Conservation (phyloP, 2,113 vertebrate species). For the Spermophilus dauricus region DNA sequence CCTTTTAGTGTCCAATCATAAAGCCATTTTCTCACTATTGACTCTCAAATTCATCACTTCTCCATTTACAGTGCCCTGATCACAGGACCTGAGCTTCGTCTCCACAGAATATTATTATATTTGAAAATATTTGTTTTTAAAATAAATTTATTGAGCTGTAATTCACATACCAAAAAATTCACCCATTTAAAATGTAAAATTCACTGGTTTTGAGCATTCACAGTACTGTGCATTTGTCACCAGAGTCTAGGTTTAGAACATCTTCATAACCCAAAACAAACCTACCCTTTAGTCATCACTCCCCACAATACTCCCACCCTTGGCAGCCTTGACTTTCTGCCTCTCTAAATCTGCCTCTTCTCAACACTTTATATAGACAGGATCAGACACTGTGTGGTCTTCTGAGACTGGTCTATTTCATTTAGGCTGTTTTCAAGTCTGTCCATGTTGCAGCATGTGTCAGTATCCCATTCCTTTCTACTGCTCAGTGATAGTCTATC, state of each 20-base stretch:
- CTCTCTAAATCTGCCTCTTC: neutral
- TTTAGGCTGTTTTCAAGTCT: neutral
- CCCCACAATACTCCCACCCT: neutral
- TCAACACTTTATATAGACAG: neutral
- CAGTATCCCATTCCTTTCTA: neutral
- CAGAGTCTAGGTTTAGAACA: neutral
- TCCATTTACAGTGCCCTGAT: neutral
- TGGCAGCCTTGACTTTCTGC: neutral
- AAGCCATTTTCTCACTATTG: neutral
- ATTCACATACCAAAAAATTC: neutral
- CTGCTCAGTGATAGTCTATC: neutral
- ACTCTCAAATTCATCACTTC: neutral
- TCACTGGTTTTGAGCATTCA: neutral
- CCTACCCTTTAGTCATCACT: neutral
- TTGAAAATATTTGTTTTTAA: neutral
- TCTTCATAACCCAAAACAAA: neutral
- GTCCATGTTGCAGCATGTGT: neutral
- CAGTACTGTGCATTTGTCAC: neutral
- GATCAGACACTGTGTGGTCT: neutral
- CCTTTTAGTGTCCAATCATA: neutral
- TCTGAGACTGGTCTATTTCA: neutral
- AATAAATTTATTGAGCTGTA: neutral
- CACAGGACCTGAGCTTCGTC: neutral
- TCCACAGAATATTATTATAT: conserved; percentile 9
- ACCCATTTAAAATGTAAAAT: neutral